phyloP scores from a whole-genome alignment of 2,888 invertebrate species.

The Chrysolina americana region DNA sequence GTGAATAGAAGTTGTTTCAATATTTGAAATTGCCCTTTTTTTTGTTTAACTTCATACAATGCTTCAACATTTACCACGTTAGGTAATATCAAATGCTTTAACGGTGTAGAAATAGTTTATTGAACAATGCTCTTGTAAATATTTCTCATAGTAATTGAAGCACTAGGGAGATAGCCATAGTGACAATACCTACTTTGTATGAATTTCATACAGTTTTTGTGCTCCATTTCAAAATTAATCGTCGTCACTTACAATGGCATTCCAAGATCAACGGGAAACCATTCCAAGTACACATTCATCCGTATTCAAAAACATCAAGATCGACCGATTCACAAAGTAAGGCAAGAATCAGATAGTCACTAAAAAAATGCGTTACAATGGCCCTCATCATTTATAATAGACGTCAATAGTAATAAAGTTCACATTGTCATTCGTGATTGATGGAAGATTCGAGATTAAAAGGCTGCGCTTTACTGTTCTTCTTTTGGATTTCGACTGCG shows the following conservation, averaged over 20 bases:
- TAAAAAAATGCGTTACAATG: constrained; percentile 40
- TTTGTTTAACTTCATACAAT: too few relatives aligned
- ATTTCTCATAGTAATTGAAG: too few relatives aligned
- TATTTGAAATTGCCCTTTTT: too few relatives aligned
- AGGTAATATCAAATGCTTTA: too few relatives aligned
- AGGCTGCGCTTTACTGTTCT: constrained; percentile 26
- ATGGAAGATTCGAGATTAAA: constrained; percentile 56
- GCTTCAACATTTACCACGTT: too few relatives aligned
- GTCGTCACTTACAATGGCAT: background rate
- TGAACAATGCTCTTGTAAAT: too few relatives aligned
- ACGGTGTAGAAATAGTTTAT: too few relatives aligned
- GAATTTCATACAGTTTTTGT: background rate
- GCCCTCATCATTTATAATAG: constrained; percentile 64
- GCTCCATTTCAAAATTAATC: background rate
- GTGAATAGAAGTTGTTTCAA: too few relatives aligned
- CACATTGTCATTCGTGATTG: constrained; percentile 65
- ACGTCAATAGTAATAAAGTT: constrained; percentile 66
- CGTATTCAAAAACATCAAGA: constrained; percentile 18
- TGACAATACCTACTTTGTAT: too few relatives aligned
- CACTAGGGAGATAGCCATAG: too few relatives aligned
- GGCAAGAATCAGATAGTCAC: constrained; percentile 36
- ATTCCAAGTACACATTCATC: background rate
- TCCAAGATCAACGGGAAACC: background rate
- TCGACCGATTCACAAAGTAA: constrained; percentile 20
- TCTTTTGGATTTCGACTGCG: constrained; percentile 20